Conservation (phyloP, 2,113 vertebrate genomes). For the Synchiropus splendidus region DNA sequence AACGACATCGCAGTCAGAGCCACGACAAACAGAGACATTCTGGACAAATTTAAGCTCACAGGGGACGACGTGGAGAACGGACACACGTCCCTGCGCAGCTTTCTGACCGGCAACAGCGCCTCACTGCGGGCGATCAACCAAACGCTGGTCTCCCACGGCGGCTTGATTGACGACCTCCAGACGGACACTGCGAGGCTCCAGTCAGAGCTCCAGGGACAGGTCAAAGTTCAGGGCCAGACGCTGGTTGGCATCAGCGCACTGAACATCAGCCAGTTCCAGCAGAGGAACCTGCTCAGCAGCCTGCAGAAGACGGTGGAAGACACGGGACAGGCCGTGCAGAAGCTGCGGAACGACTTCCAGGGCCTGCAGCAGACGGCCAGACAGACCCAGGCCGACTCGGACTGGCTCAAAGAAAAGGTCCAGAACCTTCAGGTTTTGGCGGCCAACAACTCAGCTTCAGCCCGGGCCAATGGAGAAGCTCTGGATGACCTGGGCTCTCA, state of each 20-base stretch:
- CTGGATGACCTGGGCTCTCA: conserved; percentile 86
- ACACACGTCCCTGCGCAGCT: conserved; percentile 79
- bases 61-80: conserved; percentile 74
- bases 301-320: conserved; percentile 89
- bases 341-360: conserved; percentile 90
- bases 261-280: conserved; percentile 87
- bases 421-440: conserved; percentile 83
- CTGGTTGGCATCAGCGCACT: conserved; percentile 78
- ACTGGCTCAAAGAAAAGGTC: conserved; percentile 91
- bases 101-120: conserved; percentile 80
- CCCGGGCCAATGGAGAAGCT: conserved; percentile 82
- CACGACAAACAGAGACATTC: conserved; percentile 75
- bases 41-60: conserved; percentile 78
- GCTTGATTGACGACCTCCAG: conserved; percentile 79
- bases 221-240: conserved; percentile 72
- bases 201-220: conserved; percentile 79
- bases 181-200: conserved; percentile 81
- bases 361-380: conserved; percentile 83
- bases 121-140: conserved; percentile 83
- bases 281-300: conserved; percentile 73
- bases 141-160: conserved; percentile 79
- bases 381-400: conserved; percentile 77
- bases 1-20: conserved; percentile 76
- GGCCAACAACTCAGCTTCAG: conserved; percentile 81
- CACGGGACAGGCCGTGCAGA: conserved; percentile 81